Conservation (phyloP, 2,113 vertebrate species). For the Hirundichthys speculiger region DNA sequence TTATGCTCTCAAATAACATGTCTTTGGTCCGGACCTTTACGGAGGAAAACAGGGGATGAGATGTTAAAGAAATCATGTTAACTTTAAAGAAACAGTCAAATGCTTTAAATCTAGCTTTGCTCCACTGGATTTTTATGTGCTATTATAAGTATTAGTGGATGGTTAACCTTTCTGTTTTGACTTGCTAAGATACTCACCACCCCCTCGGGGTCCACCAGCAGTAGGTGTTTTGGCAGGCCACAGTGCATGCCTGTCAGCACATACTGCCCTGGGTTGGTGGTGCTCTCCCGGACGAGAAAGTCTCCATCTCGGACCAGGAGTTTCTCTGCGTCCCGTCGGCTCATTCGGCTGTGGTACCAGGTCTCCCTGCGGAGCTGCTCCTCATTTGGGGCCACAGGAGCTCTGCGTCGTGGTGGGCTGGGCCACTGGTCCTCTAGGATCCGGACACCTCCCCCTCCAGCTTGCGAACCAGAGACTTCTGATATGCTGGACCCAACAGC, state of each 20-base stretch:
- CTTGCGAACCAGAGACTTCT: conserved; percentile 10
- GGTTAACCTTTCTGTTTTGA: background rate
- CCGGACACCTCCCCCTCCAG: conserved; percentile 39
- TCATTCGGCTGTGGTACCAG: conserved; percentile 98
- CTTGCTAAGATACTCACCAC: conserved; percentile 86
- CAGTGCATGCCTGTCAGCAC: conserved; percentile 95
- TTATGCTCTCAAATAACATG: conserved; percentile 96
- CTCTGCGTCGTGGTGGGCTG: conserved; percentile 88
- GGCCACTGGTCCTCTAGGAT: conserved; percentile 90
- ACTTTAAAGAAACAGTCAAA: background rate
- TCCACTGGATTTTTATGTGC: too few relatives aligned
- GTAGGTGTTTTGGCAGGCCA: conserved; percentile 92
- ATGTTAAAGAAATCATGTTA: background rate
- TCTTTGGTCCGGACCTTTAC: conserved; percentile 96
- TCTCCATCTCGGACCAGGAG: conserved; percentile 90
- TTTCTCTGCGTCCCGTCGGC: conserved; percentile 89
- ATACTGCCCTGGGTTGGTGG: conserved; percentile 95
- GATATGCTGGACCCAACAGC: conserved; percentile 31
- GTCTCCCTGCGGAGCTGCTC: conserved; percentile 90
- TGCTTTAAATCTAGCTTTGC: background rate
- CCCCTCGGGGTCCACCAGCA: conserved; percentile 96
- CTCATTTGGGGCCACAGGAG: conserved; percentile 91
- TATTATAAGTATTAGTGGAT: background rate
- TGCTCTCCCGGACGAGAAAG: conserved; percentile 94
- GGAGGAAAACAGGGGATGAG: background rate